Conservation (phyloP, 2,113 vertebrate species). For the Galbula dea region DNA sequence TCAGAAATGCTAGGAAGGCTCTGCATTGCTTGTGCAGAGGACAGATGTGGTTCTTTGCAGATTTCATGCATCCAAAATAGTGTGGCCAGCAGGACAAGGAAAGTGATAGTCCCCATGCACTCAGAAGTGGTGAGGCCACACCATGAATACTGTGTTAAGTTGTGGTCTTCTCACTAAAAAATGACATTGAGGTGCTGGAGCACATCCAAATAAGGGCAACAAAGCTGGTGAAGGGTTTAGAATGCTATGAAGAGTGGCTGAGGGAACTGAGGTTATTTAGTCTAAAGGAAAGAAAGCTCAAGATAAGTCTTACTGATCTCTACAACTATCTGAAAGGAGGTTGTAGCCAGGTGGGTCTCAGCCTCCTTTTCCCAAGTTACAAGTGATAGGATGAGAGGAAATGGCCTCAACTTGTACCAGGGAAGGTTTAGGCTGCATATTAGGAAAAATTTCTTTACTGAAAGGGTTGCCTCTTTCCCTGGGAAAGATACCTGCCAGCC, state of each 20-base stretch:
- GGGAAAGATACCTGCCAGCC: background rate
- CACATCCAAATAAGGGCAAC: background rate
- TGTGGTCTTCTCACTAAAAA: background rate
- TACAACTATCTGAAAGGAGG: background rate
- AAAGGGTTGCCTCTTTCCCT: background rate
- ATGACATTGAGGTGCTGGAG: background rate
- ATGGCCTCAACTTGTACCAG: background rate
- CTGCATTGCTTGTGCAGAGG: background rate
- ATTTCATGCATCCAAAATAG: background rate
- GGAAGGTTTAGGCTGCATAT: background rate
- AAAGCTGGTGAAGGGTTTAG: too few relatives aligned
- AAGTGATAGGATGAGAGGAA: background rate
- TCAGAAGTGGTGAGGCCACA: background rate
- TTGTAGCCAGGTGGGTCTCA: rapidly evolving
- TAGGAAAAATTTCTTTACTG: background rate
- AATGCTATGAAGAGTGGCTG: background rate
- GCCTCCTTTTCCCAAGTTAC: background rate
- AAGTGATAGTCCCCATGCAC: background rate
- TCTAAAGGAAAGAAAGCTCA: too few relatives aligned
- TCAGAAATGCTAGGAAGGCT: background rate
- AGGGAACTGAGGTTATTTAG: too few relatives aligned
- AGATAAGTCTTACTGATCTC: background rate
- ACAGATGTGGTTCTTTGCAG: background rate
- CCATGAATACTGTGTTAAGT: background rate
- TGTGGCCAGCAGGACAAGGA: background rate